A percentile compares a stretch with the other conserved stretches of the same genome.
These are phyloP conservation scores for Drosophila micromelanica DNA, from an alignment of 1,140 invertebrate species.

Conservation along the genomic window DNA sequence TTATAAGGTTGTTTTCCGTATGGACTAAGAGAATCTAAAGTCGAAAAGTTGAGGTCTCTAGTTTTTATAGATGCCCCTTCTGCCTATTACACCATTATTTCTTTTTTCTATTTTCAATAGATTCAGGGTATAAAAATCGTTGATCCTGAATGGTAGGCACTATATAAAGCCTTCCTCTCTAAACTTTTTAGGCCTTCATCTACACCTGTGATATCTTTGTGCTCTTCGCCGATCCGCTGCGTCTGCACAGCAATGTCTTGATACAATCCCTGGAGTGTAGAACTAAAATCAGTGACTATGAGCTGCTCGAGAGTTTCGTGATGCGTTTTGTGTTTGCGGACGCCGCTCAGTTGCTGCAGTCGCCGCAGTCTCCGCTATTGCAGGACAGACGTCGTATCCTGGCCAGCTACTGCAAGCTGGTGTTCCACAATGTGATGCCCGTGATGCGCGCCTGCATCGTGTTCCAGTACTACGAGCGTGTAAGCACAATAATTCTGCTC, in stretches of 20 bases:
- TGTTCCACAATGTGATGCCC: constrained; percentile 53
- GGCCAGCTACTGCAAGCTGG: constrained; percentile 50
- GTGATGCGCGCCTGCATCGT: constrained; percentile 44
- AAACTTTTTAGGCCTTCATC: constrained; percentile 27
- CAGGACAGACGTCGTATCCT: constrained; percentile 36
- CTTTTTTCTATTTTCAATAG: not conserved
- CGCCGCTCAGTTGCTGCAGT: not conserved
- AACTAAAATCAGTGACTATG: constrained; percentile 26
- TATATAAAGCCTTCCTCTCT: not conserved
- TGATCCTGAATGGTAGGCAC: too few relatives aligned
- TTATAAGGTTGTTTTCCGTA: too few relatives aligned
- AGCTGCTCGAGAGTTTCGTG: constrained; percentile 41
- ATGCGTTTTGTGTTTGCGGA: constrained; percentile 8
- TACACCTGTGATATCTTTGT: constrained; percentile 51
- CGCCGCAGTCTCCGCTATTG: not conserved
- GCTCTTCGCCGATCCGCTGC: constrained; percentile 30
- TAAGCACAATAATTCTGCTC: too few relatives aligned
- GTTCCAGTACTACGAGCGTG: constrained; percentile 47
- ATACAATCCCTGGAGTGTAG: constrained; percentile 15
- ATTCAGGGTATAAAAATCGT: too few relatives aligned
- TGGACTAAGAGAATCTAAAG: too few relatives aligned
- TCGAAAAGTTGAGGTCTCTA: too few relatives aligned
- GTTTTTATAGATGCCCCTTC: too few relatives aligned
- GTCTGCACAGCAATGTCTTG: not conserved
- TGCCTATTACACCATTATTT: too few relatives aligned